A percentile compares a stretch with the other conserved stretches of the same genome.
phyloP scores from a whole-genome alignment of 2,113 vertebrate species.

The Thomomys bottae region DNA sequence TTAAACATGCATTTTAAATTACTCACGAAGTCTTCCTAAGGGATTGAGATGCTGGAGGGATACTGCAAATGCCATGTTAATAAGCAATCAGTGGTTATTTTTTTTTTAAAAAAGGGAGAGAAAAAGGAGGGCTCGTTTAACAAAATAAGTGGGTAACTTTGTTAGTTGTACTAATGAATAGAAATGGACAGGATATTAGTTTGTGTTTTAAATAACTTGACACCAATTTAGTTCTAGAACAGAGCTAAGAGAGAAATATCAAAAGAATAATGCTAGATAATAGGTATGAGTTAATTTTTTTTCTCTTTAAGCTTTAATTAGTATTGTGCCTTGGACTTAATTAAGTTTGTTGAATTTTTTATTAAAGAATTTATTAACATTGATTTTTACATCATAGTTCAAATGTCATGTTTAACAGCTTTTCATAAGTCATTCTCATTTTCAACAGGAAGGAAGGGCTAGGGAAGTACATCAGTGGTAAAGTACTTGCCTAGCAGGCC shows the following conservation, averaged over 20 bases:
- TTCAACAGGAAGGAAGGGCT: background rate
- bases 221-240: background rate
- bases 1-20: conserved; percentile 69
- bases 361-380: no score
- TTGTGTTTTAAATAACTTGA: background rate
- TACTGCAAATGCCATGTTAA: conserved; percentile 48
- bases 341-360: no score
- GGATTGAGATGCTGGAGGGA: background rate
- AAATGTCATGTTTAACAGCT: no score
- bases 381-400: no score
- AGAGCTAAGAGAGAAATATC: background rate
- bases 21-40: conserved; percentile 51
- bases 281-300: conserved; percentile 3
- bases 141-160: background rate
- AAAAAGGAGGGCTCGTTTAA: conserved; percentile 8
- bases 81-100: conserved; percentile 42
- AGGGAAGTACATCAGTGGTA: no score
- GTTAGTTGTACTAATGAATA: conserved; percentile 8
- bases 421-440: background rate
- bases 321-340: no score
- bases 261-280: background rate
- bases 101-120: conserved; percentile 28
- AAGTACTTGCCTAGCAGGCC: no score
- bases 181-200: background rate
- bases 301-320: no score